phyloP scores from a whole-genome alignment of 2,888 invertebrate genomes.

The Stictocephala bisonia region DNA sequence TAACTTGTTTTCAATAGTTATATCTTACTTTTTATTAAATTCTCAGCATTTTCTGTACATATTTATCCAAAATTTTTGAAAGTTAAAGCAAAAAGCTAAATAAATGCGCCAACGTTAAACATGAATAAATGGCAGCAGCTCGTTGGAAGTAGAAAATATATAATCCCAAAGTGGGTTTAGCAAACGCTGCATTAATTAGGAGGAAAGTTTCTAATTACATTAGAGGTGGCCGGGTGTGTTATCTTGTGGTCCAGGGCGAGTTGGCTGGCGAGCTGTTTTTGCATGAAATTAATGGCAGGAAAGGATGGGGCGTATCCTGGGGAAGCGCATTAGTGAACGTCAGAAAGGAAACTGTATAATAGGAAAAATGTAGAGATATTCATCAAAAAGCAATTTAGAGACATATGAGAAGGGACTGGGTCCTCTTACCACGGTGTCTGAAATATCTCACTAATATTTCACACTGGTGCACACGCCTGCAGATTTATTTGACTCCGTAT shows the following conservation, averaged over 20 bases:
- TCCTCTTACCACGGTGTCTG: constrained; percentile 36
- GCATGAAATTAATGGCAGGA: constrained; percentile 37
- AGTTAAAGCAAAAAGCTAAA: not conserved
- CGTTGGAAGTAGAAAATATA: constrained; percentile 29
- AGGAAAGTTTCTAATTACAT: constrained; percentile 41
- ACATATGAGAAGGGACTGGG: constrained; percentile 34
- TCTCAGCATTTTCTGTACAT: too few species aligned
- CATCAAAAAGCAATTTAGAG: constrained; percentile 40
- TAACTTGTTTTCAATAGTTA: too few species aligned
- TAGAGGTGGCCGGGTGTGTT: constrained; percentile 21
- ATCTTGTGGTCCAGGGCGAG: constrained; percentile 29
- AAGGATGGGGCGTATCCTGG: constrained; percentile 22
- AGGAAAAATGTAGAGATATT: constrained; percentile 41
- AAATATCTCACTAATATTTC: constrained; percentile 38
- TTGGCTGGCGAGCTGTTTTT: constrained; percentile 23
- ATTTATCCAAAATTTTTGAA: too few species aligned
- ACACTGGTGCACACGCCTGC: constrained; percentile 24
- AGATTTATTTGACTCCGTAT: constrained; percentile 34
- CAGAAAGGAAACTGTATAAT: constrained; percentile 40
- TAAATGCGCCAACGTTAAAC: not conserved
- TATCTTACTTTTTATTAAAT: too few species aligned
- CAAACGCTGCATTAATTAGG: constrained; percentile 39
- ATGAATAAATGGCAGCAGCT: constrained; percentile 1
- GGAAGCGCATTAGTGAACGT: constrained; percentile 40
- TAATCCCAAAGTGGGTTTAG: constrained; percentile 37